Conservation (phyloP, 1,140 invertebrate species). For the Bilobella aurantiaca region DNA sequence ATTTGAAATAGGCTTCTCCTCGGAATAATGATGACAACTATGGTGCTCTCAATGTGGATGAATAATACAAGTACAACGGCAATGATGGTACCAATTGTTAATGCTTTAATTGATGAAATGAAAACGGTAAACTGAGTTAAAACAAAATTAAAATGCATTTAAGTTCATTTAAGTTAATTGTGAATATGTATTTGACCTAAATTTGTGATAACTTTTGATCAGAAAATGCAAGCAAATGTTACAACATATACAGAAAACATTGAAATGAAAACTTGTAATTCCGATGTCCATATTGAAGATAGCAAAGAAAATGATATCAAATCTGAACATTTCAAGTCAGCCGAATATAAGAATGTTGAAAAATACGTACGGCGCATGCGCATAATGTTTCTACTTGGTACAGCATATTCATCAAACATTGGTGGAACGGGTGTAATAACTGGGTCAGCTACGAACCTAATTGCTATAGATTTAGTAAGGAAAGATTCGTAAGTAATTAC, state of each 20-base stretch:
- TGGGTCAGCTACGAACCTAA: conserved; percentile 78
- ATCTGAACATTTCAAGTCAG: too few species aligned
- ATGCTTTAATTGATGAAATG: conserved; percentile 30
- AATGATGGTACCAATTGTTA: conserved; percentile 38
- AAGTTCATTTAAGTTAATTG: too few species aligned
- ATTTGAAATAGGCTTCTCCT: conserved; percentile 41
- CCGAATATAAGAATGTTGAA: background rate
- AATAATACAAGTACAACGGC: conserved; percentile 42
- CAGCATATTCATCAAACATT: conserved; percentile 31
- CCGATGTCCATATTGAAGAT: too few species aligned
- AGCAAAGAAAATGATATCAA: too few species aligned
- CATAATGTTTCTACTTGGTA: conserved; percentile 32
- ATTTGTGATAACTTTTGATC: too few species aligned
- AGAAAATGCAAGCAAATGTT: too few species aligned
- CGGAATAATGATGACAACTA: conserved; percentile 44
- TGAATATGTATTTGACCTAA: too few species aligned
- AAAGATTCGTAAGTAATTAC: conserved; percentile 29
- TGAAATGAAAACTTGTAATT: too few species aligned
- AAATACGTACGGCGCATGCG: conserved; percentile 23
- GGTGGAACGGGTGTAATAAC: conserved; percentile 43
- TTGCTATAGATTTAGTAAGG: conserved; percentile 52
- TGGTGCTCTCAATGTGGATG: conserved; percentile 45
- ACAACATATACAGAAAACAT: too few species aligned
- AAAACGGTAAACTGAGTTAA: conserved; percentile 8
- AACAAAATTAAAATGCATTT: too few species aligned